Evolutionary conservation across 2,797 vertebrate species (phyloP).

Genomic region (Periparus ater): DNA sequence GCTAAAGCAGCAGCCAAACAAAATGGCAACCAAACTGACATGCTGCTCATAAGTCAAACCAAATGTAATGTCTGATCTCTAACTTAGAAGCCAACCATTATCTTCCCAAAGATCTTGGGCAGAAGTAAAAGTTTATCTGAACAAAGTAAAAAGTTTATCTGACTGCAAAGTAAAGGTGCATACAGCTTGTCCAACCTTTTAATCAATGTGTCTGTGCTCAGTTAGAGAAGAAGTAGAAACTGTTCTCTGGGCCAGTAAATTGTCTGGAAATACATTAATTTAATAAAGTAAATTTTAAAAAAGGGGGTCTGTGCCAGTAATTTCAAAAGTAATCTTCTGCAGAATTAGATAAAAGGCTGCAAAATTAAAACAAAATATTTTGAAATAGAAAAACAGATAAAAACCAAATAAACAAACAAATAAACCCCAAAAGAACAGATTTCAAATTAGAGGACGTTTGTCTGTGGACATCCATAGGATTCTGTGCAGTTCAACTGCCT

Average conservation of each 20-base stretch:
- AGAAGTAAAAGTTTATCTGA: not conserved
- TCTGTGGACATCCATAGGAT: not conserved
- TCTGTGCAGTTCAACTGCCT: not conserved
- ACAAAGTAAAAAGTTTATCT: not conserved
- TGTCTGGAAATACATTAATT: not conserved
- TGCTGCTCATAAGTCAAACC: not conserved
- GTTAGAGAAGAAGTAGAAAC: not conserved
- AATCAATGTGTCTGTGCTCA: not conserved
- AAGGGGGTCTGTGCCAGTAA: rapidly evolving
- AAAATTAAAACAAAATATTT: not conserved
- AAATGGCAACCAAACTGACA: not conserved
- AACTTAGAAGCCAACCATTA: not conserved
- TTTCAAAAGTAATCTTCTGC: not conserved
- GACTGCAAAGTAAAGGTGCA: not conserved
- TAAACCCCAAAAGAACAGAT: not conserved
- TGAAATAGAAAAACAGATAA: not conserved
- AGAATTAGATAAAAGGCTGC: not conserved
- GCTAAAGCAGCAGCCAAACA: not conserved
- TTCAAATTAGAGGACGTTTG: not conserved
- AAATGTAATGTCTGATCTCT: not conserved
- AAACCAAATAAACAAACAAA: not conserved
- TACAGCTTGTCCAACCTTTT: not conserved
- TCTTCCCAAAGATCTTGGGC: not conserved
- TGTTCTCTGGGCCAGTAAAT: not conserved
- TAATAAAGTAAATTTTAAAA: not conserved